Evolutionary conservation across 2,888 invertebrate species (phyloP).

Genomic region (Acronicta psi): DNA sequence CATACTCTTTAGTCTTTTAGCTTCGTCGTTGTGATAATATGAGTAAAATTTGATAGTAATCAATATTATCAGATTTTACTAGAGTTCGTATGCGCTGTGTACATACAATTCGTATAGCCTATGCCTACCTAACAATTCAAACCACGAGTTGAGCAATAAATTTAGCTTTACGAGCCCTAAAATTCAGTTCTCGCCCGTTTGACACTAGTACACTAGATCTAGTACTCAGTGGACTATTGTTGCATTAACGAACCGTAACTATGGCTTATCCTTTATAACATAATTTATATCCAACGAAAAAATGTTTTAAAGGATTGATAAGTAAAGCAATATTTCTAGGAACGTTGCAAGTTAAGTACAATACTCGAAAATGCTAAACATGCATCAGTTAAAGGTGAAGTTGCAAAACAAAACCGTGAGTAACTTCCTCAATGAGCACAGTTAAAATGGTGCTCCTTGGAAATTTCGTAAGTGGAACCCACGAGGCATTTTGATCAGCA

Average conservation of each 20-base stretch:
- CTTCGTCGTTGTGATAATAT: too few relatives aligned
- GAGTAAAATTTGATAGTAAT: too few relatives aligned
- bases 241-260: constrained; percentile 37
- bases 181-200: constrained; percentile 45
- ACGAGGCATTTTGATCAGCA: constrained; percentile 71
- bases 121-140: constrained; percentile 11
- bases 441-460: constrained; percentile 66
- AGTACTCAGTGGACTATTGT: constrained; percentile 24
- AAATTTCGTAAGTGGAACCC: constrained; percentile 70
- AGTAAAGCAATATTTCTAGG: constrained; percentile 7
- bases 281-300: background rate
- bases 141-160: constrained; percentile 33
- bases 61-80: too few relatives aligned
- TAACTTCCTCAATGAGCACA: constrained; percentile 73
- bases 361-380: constrained; percentile 49
- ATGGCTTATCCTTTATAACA: constrained; percentile 11
- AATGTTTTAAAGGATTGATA: too few relatives aligned
- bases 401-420: constrained; percentile 69
- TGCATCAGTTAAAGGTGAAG: constrained; percentile 56
- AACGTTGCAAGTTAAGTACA: constrained; percentile 35
- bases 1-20: too few relatives aligned
- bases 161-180: constrained; percentile 41
- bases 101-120: constrained; percentile 5
- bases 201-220: constrained; percentile 33
- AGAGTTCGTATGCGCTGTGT: too few relatives aligned